phyloP scores from a whole-genome alignment of 1,140 invertebrate genomes.

The Oryctes rhinoceros region DNA sequence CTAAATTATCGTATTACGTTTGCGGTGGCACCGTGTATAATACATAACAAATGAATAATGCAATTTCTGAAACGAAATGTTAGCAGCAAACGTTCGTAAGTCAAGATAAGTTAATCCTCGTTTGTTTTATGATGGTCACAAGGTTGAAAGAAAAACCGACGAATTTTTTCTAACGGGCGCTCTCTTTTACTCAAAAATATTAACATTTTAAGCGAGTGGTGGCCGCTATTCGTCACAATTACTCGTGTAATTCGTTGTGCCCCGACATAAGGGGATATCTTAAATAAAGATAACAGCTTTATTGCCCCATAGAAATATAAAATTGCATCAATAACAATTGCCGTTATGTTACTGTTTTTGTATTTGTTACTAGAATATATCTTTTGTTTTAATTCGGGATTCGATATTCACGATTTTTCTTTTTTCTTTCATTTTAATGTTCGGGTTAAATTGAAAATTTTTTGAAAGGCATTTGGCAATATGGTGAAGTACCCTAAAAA shows the following conservation, averaged over 20 bases:
- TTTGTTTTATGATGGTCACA: not conserved
- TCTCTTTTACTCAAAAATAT: constrained; percentile 32
- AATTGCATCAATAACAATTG: constrained; percentile 23
- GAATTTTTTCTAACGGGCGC: constrained; percentile 12
- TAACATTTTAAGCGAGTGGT: constrained; percentile 1
- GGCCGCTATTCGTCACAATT: constrained; percentile 17
- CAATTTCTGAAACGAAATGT: constrained; percentile 43
- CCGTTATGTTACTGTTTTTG: not conserved
- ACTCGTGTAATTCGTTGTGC: not conserved
- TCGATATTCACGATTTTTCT: too few relatives aligned
- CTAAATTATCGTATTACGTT: constrained; percentile 45
- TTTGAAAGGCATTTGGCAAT: too few relatives aligned
- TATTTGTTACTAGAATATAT: not conserved
- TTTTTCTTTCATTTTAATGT: too few relatives aligned
- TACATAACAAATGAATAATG: constrained; percentile 45
- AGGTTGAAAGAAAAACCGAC: constrained; percentile 1
- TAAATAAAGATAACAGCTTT: not conserved
- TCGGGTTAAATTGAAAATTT: too few relatives aligned
- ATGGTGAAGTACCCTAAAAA: too few relatives aligned
- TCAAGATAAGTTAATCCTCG: constrained; percentile 4
- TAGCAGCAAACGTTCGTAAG: not conserved
- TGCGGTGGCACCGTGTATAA: not conserved
- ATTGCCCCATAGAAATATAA: constrained; percentile 8
- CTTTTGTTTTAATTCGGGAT: too few relatives aligned
- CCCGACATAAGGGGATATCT: not conserved